Evolutionary conservation across 2,113 vertebrate genomes (phyloP), one percentile per base, ranked within the genome.

Genomic region (Riparia riparia): DNA sequence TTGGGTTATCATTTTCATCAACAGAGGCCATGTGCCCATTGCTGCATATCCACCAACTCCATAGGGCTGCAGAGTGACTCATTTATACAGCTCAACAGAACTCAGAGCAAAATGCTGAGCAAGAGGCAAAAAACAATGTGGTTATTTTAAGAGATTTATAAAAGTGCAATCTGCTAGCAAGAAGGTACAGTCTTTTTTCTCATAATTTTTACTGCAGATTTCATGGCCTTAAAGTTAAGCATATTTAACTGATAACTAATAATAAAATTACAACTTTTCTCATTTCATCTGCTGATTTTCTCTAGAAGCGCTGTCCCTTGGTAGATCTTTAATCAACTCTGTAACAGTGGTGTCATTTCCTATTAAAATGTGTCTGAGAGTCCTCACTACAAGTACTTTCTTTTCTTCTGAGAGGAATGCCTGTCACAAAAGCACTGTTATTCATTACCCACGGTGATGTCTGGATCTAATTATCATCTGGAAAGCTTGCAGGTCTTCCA

Each of bases 51-150:
- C 84, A 50, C 74, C 76, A 76, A 73, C 92, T 98, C 95, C 94
- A 82, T 50, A 87, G 89, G 94, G 95, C 47, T 93, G 63, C 21
- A 49, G 31, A 97, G 60, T 71, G 65, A 97, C 91, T 98, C 82
- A 97, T 96, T 97, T 92, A 94, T 86, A 95, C 12, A 80, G 87
- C 95, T 89, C 91, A 89, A 85, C 60, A 94, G 94, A 94, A 93
- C 90, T 95, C 54, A 69, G 95, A 98, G 86, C 45, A 97, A 91
- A 98, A 90, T 53, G 84, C 95, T 95, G 95, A 97, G 92, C 85
- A 82, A 78, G 86, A 91, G 49, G 72, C 74, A 96, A 95, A 96
- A 97, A 87, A 97, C 69, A 97, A 73, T 90, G 89, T 34, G 37
- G 22, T 61, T 81, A 79, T 79, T 83, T 68, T 31, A 73, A 15